Conservation (phyloP, 2,113 vertebrate genomes). For the Mionectes macconnelli region DNA sequence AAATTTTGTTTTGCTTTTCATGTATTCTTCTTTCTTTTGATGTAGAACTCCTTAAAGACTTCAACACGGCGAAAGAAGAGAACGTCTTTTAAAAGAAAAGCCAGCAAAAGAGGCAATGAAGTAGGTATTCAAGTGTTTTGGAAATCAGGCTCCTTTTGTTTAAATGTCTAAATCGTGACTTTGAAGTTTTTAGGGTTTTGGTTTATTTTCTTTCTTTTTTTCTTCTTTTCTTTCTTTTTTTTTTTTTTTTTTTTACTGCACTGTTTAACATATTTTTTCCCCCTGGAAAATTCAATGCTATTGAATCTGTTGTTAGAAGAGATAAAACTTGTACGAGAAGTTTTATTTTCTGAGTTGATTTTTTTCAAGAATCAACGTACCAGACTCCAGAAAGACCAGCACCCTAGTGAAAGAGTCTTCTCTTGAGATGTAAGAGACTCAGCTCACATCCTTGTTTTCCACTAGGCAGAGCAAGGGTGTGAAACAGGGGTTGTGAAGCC, state of each 20-base stretch:
- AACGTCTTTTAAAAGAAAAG: conserved; percentile 96
- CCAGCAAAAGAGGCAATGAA: conserved; percentile 93
- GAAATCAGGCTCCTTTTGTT: not conserved
- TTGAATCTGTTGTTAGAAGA: not conserved
- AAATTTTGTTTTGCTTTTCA: conserved; percentile 59
- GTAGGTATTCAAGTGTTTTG: conserved; percentile 74
- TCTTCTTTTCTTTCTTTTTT: not conserved
- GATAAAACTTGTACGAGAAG: not conserved
- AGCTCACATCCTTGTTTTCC: not conserved
- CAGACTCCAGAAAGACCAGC: not conserved
- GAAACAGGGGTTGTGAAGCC: not conserved
- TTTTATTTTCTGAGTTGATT: not conserved
- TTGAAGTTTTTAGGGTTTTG: not conserved
- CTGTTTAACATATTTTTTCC: not conserved
- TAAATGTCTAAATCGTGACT: not conserved
- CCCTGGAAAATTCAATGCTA: not conserved
- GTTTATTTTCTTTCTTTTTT: not conserved
- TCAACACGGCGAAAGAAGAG: conserved; percentile 95
- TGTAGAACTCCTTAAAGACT: conserved; percentile 85
- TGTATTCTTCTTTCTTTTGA: conserved; percentile 42
- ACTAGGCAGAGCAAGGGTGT: not conserved
- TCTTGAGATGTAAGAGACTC: not conserved
- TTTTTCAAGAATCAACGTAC: not conserved
- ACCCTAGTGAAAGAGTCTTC: not conserved
- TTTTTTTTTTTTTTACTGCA: not conserved